Conservation (phyloP, 2,888 invertebrate species). For the Euplagia quadripunctaria region DNA sequence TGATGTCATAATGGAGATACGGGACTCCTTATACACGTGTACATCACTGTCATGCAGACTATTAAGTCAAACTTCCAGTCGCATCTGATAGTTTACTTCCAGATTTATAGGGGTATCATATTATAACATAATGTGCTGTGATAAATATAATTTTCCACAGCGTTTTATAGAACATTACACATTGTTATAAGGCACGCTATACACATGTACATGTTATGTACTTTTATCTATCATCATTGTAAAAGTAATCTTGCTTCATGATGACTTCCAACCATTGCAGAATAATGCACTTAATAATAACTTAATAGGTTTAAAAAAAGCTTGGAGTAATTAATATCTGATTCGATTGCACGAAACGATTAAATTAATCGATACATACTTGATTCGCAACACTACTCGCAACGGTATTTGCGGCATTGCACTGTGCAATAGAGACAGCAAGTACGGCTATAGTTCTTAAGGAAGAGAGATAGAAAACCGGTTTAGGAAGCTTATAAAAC, state of each 20-base stretch:
- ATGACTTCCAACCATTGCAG: background rate
- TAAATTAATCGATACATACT: conserved; percentile 41
- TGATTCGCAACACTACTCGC: conserved; percentile 49
- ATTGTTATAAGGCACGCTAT: no score
- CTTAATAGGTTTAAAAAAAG: background rate
- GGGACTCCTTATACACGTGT: no score
- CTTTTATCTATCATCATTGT: no score
- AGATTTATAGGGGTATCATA: no score
- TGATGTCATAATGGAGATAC: no score
- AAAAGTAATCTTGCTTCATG: background rate
- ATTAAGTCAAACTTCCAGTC: no score
- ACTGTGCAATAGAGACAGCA: conserved; percentile 42
- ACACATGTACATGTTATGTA: no score
- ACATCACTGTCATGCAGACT: no score
- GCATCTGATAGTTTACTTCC: no score
- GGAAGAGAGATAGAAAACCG: conserved; percentile 45
- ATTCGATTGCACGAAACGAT: conserved; percentile 33
- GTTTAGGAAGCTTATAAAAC: conserved; percentile 56
- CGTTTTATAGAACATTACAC: no score
- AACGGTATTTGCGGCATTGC: conserved; percentile 55
- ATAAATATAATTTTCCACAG: no score
- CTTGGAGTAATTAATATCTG: background rate
- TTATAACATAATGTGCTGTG: no score
- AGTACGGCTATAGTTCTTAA: conserved; percentile 25
- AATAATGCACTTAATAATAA: background rate